phyloP scores from a whole-genome alignment of 2,888 invertebrate species.

The Thymelicus sylvestris region DNA sequence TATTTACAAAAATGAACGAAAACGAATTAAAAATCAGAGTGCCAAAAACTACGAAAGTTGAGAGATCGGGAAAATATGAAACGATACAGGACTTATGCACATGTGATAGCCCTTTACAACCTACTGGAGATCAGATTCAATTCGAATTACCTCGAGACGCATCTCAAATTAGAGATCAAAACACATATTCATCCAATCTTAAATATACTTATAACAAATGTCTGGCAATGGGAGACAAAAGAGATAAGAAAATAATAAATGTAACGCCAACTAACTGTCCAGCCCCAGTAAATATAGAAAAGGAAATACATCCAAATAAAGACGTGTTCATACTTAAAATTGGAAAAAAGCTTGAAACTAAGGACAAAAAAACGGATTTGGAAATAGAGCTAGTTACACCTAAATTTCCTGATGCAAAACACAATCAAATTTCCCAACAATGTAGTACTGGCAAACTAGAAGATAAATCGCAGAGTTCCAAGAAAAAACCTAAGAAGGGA shows the following conservation, averaged over 20 bases:
- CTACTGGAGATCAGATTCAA: conserved; percentile 76
- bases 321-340: conserved; percentile 80
- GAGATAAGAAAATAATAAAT: conserved; percentile 63
- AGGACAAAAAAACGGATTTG: conserved; percentile 76
- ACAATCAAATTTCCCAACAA: conserved; percentile 59
- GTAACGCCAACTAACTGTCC: conserved; percentile 75
- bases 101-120: conserved; percentile 68
- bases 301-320: conserved; percentile 66
- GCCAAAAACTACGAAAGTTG: conserved; percentile 70
- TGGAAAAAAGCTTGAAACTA: conserved; percentile 76
- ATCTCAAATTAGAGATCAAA: conserved; percentile 55
- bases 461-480: conserved; percentile 40
- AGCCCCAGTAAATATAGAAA: conserved; percentile 70
- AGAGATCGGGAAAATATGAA: conserved; percentile 69
- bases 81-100: conserved; percentile 72
- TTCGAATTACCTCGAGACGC: conserved; percentile 69
- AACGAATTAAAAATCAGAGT: conserved; percentile 77
- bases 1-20: conserved; percentile 74
- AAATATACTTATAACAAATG: conserved; percentile 67
- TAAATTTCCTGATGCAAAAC: conserved; percentile 60
- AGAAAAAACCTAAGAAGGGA: conserved; percentile 45
- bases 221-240: conserved; percentile 54
- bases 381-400: conserved; percentile 79
- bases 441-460: conserved; percentile 56
- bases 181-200: conserved; percentile 65